Base-by-base conservation (phyloP, 1,140 invertebrate genomes). In the Pantala flavescens region DNA sequence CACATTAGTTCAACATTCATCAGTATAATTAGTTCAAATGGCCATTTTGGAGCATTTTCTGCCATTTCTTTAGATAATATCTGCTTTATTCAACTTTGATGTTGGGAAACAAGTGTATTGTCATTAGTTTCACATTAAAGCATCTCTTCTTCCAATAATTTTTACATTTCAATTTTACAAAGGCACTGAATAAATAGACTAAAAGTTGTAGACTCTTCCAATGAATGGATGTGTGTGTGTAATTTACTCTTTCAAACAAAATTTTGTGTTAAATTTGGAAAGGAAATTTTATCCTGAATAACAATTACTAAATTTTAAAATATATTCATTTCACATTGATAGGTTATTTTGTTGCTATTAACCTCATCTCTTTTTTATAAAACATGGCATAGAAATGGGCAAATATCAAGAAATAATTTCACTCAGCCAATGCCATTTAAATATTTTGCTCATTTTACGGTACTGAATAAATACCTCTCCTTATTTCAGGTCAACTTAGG, bases 131-230 rank as follows among this genome's bases (percentile, higher is more conserved):
- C n/a, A 21, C 49, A 63, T 63, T 63, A 63, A 63, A 63, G 49
- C 49, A 63, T 63, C 49, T 7, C 49, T 21, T 63, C 28, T 63
- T 63, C 49, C 49, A 21, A 63, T 19, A 63, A 63, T 19, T 63
- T 63, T 63, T 63, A 36, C 49, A 63, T 63, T 63, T 16, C 49
- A 21, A 63, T 19, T 63, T 63, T 21, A 19, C 49, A 63, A 63
- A 63, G 49, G 49, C 49, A 63, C 49, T 63, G 49, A 63, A 63
- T 63, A 63, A 63, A 63, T 16, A 63, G 49, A 63, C 49, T 1
- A 63, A 63, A 63, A 63, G 49, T 63, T 63, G 49, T 63, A 63
- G 49, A 63, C 49, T 63, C 49, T 63, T 63, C 16, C 49, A 63
- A 19, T 63, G 49, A 63, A 63, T 63, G 49, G 49, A 63, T 36